A percentile compares a stretch with the other conserved stretches of the same genome.
Evolutionary conservation across 2,797 vertebrate genomes (phyloP).

Genomic region (Sandelia bainsii): DNA sequence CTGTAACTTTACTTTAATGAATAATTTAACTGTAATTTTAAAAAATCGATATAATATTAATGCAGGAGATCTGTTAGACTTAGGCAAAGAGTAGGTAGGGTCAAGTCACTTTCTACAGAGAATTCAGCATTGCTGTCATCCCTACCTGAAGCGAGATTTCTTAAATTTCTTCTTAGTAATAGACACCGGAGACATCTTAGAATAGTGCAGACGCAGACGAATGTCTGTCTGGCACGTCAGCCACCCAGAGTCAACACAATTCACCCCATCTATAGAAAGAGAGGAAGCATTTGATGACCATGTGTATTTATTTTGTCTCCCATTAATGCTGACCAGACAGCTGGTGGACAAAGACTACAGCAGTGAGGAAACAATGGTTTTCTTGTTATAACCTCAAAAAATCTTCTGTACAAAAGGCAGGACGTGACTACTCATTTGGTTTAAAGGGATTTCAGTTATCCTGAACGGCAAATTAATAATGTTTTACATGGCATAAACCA

Average conservation of each 20-base stretch:
- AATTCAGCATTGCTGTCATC: conserved; percentile 3
- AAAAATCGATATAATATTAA: too few species aligned
- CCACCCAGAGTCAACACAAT: conserved; percentile 94
- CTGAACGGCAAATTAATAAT: neutral
- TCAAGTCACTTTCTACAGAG: conserved; percentile 15
- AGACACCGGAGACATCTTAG: conserved; percentile 91
- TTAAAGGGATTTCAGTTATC: neutral
- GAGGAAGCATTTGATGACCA: conserved; percentile 16
- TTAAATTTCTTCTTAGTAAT: conserved; percentile 98
- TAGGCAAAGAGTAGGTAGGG: neutral
- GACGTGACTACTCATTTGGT: conserved; percentile 18
- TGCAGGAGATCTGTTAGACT: neutral
- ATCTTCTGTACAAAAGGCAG: neutral
- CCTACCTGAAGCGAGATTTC: conserved; percentile 97
- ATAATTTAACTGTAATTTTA: too few species aligned
- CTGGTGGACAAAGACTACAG: neutral
- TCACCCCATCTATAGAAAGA: conserved; percentile 84
- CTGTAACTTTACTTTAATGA: neutral
- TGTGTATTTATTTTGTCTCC: conserved; percentile 1
- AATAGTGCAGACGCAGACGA: conserved; percentile 94
- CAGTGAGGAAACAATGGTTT: neutral
- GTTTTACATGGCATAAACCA: neutral
- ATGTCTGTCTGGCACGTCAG: conserved; percentile 98
- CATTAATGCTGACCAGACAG: conserved; percentile 27
- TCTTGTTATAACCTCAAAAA: conserved; percentile 10